These are phyloP conservation scores for Chaetodon trifasciatus DNA, from an alignment of 2,797 vertebrate species.

Conservation along the genomic window DNA sequence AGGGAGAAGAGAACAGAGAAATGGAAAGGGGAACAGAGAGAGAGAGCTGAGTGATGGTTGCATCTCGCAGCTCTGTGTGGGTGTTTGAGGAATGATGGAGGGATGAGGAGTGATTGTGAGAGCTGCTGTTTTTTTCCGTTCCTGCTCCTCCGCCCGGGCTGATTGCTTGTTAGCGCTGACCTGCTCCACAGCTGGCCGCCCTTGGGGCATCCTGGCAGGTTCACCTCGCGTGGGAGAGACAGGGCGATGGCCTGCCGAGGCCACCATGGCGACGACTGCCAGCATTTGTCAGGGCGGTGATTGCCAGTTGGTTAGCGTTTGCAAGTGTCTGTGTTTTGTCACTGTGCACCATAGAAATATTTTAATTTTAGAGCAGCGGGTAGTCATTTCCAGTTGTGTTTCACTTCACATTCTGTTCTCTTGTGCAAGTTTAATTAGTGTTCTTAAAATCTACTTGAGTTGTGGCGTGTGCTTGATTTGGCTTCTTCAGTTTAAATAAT, in stretches of 20 bases:
- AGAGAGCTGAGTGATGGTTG: constrained; percentile 32
- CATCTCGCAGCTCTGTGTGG: constrained; percentile 68
- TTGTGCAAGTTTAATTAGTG: constrained; percentile 38
- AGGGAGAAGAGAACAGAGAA: constrained; percentile 11
- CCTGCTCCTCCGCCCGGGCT: constrained; percentile 58
- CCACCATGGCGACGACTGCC: constrained; percentile 65
- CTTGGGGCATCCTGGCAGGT: constrained; percentile 72
- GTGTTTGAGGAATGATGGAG: constrained; percentile 69
- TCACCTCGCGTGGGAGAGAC: constrained; percentile 67
- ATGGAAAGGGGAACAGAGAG: not conserved
- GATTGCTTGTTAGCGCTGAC: constrained; percentile 79
- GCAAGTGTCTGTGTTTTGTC: constrained; percentile 67
- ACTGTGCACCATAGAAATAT: constrained; percentile 45
- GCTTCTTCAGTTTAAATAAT: constrained; percentile 10
- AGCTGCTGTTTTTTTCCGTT: constrained; percentile 66
- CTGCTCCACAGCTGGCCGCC: constrained; percentile 75
- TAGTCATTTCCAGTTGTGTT: constrained; percentile 39
- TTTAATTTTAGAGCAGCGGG: constrained; percentile 56
- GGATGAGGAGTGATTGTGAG: constrained; percentile 59
- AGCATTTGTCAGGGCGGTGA: constrained; percentile 55
- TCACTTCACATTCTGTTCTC: constrained; percentile 42
- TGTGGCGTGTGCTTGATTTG: constrained; percentile 39
- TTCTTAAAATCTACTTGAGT: constrained; percentile 43
- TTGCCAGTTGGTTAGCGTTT: constrained; percentile 58
- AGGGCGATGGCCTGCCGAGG: constrained; percentile 62